Evolutionary conservation across 2,888 invertebrate genomes (phyloP).

Genomic region (Gordius sp.): DNA sequence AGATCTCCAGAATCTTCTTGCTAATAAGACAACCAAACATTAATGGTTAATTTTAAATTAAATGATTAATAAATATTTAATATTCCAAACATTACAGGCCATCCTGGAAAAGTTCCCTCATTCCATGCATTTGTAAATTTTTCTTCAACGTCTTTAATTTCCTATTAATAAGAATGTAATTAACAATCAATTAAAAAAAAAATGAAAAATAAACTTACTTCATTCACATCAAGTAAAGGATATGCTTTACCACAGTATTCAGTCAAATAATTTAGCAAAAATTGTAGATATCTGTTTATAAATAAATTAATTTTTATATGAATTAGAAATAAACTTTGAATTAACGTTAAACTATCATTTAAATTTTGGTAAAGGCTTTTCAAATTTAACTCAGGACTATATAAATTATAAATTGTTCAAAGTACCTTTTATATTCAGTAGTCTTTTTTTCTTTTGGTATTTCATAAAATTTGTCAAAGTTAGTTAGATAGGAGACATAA

Average conservation of each 20-base stretch:
- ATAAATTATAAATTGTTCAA: conserved; percentile 35
- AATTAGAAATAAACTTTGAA: background rate
- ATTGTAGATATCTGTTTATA: conserved; percentile 41
- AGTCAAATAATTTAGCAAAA: conserved; percentile 54
- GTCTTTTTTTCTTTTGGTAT: conserved; percentile 46
- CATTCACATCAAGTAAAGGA: conserved; percentile 49
- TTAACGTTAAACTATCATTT: no score
- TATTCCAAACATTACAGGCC: conserved; percentile 50
- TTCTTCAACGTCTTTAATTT: conserved; percentile 47
- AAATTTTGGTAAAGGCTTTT: no score
- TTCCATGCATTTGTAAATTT: conserved; percentile 66
- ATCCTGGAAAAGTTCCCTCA: conserved; percentile 63
- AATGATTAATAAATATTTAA: background rate
- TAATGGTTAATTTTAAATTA: conserved; percentile 15
- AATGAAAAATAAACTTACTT: conserved; percentile 25
- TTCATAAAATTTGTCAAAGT: conserved; percentile 80
- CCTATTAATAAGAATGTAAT: conserved; percentile 27
- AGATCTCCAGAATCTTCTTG: background rate
- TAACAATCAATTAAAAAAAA: conserved; percentile 18
- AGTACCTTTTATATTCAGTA: conserved; percentile 31
- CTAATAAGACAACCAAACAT: background rate
- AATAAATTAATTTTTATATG: conserved; percentile 12
- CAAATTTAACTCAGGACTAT: no score
- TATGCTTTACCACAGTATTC: conserved; percentile 54
- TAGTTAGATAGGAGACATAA: conserved; percentile 71